Conservation (phyloP, 2,113 vertebrate genomes). For the Macrotus californicus region DNA sequence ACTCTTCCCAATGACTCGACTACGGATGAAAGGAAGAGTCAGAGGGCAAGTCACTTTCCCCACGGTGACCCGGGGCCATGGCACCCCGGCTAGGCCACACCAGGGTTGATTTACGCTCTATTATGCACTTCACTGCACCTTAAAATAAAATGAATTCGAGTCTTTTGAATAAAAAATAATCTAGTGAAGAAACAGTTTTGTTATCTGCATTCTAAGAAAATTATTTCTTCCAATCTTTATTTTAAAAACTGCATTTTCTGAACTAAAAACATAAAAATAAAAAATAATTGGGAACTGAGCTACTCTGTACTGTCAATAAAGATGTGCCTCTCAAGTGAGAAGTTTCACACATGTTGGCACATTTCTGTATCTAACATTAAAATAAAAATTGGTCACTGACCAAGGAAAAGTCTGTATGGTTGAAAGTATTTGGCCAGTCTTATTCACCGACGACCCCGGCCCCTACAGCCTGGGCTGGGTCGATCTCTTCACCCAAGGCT, state of each 20-base stretch:
- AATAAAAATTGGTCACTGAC: not conserved
- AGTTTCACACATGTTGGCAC: not conserved
- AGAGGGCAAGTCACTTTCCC: not conserved
- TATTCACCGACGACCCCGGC: not conserved
- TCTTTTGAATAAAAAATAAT: not conserved
- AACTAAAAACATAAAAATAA: not conserved
- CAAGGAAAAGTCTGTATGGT: not conserved
- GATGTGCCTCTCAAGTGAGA: not conserved
- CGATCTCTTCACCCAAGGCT: not conserved
- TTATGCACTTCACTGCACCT: not conserved
- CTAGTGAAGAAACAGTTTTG: not conserved
- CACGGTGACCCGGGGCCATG: fast-evolving
- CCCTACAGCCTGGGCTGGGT: not conserved
- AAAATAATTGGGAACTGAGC: not conserved
- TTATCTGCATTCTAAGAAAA: not conserved
- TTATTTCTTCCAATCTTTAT: not conserved
- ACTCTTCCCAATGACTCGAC: fast-evolving
- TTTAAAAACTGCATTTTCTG: not conserved
- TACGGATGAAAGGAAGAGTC: not conserved
- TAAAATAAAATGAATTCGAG: not conserved
- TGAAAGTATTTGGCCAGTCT: not conserved
- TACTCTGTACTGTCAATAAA: not conserved
- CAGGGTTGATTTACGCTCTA: too few species aligned
- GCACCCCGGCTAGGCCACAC: fast-evolving
- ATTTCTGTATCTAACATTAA: not conserved